Evolutionary conservation across 2,797 vertebrate genomes (phyloP).

Genomic region (Coregonus sp.): DNA sequence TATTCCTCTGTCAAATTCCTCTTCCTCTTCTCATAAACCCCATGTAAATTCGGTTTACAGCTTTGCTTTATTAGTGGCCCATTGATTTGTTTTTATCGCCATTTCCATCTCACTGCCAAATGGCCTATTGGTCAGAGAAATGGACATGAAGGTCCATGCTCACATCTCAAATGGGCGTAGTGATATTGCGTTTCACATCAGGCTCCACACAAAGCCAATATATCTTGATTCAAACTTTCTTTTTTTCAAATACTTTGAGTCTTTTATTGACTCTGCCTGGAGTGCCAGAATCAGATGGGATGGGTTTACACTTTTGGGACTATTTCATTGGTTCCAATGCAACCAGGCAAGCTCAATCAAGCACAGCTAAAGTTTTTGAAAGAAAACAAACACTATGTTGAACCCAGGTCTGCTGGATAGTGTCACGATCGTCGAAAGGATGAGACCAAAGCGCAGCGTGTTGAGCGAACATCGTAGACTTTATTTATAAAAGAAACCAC

Average conservation of each 20-base stretch:
- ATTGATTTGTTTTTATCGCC: background rate
- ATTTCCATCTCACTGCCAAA: background rate
- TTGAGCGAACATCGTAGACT: too few relatives aligned
- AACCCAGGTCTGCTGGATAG: background rate
- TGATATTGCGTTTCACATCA: background rate
- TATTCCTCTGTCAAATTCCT: background rate
- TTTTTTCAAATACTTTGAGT: background rate
- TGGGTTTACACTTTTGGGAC: background rate
- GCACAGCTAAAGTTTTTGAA: background rate
- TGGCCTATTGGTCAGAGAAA: background rate
- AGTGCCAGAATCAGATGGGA: background rate
- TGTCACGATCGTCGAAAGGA: too few relatives aligned
- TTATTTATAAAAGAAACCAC: too few relatives aligned
- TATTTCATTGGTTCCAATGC: background rate
- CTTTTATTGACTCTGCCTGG: background rate
- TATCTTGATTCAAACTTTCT: background rate
- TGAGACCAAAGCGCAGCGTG: too few relatives aligned
- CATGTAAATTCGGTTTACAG: background rate
- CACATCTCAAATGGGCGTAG: background rate
- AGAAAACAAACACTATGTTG: background rate
- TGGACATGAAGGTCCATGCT: background rate
- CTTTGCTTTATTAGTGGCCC: background rate
- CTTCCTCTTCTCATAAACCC: background rate
- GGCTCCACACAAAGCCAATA: background rate
- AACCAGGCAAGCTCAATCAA: background rate